A percentile compares a stretch with the other conserved stretches of the same genome.
Conservation (phyloP, 2,797 vertebrate genomes). For the Anguilla anguilla region DNA sequence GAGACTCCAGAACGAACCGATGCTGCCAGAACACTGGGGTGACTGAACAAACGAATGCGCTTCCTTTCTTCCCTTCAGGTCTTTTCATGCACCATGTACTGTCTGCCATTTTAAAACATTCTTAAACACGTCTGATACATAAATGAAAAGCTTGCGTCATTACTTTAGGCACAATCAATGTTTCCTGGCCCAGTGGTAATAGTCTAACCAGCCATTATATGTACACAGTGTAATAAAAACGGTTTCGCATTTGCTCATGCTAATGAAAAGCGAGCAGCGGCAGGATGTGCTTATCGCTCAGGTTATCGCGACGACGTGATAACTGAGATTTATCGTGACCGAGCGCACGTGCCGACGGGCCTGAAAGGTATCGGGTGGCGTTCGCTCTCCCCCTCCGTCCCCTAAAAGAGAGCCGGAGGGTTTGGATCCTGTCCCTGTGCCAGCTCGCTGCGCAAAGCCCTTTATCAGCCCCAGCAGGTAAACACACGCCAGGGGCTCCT, state of each 20-base stretch:
- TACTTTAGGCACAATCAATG: too few species aligned
- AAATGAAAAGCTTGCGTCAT: too few species aligned
- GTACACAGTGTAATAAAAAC: background rate
- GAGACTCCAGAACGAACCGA: background rate
- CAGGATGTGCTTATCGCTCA: background rate
- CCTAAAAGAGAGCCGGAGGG: background rate
- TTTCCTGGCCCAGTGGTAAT: too few species aligned
- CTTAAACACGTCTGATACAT: too few species aligned
- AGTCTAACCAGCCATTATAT: too few species aligned
- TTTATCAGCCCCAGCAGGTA: background rate
- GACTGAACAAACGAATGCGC: background rate
- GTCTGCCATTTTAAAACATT: background rate
- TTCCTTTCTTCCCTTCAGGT: background rate
- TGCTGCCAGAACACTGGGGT: background rate
- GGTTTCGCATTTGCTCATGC: background rate
- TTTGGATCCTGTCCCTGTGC: background rate
- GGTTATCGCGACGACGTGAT: background rate
- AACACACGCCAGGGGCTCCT: background rate
- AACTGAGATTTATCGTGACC: background rate
- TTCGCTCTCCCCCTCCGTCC: background rate
- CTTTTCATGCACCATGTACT: background rate
- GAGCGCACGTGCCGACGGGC: background rate
- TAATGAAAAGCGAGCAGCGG: background rate
- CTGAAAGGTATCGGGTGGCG: background rate
- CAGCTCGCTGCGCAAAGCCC: slow-evolving; percentile 18